Evolutionary conservation across 1,140 invertebrate genomes (phyloP), one percentile per base, ranked within the genome.

Genomic region (Cherax quadricarinatus): DNA sequence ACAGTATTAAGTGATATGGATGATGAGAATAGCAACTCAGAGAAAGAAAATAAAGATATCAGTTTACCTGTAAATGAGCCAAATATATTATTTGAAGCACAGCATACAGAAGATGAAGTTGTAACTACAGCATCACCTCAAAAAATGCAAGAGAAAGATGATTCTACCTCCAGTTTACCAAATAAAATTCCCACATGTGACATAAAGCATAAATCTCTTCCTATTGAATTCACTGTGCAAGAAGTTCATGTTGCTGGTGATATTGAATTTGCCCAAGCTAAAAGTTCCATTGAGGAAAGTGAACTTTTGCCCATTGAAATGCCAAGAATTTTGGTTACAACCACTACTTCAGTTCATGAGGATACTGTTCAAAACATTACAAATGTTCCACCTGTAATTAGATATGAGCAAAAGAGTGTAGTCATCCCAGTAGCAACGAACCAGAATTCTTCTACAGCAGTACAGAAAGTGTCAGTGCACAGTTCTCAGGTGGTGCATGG

Each of bases 231-330:
- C 60, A 91, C 18, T 10, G 53, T 91, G 21, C 91, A 93, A 78
- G 93, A 88, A 62, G 88, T 92, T 21, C 93, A 92, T 91, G 91
- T 92, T 24, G 89, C 84, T 81, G 91, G 91, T 21, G 90, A 92
- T 73, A 83, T 93, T 66, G 93, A 93, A 62, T 93, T 93, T 93
- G 93, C 91, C 18, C 75, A 89, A 57, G 91, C 91, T 16, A 88
- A 84, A 30, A 60, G 82, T 73, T 82, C 79, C 49, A 73, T 85
- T 70, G 81, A 86, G 41, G 57, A 85, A 49, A 86, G 12, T 30
- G 82, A 53, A 62, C 51, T 24, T 48, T 41, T 21, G 4, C 3
- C 79, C 9, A 24, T 78, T 57, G 83, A 73, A 1, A 66, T 60
- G 51, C 86, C 78, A 49, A 81, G 41, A 24, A 41, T 53, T 51